Conservation (phyloP, 2,888 invertebrate species). For the Halocaridina rubra region DNA sequence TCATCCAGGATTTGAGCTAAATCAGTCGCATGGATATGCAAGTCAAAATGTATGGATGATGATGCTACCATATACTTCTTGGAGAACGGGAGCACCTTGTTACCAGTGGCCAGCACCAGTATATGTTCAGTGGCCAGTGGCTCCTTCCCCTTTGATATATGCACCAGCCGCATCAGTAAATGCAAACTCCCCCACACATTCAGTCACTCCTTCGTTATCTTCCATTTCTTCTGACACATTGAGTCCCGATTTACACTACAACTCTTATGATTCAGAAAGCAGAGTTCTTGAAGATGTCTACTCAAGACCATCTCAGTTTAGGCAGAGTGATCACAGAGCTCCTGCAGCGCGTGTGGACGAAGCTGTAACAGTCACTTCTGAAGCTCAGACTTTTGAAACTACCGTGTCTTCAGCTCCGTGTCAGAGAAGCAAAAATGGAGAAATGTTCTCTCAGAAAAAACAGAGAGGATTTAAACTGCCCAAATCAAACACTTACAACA, state of each 20-base stretch:
- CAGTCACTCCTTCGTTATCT: neutral
- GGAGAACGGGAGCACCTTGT: conserved; percentile 6
- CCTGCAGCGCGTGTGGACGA: too few species aligned
- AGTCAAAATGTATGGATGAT: conserved; percentile 12
- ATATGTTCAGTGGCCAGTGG: conserved; percentile 32
- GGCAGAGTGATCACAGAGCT: too few species aligned
- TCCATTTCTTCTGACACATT: too few species aligned
- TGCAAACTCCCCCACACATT: neutral
- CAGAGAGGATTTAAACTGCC: neutral
- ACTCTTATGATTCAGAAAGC: too few species aligned
- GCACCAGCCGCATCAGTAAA: neutral
- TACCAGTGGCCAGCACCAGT: conserved; percentile 33
- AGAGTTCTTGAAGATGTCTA: too few species aligned
- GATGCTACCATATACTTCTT: conserved; percentile 28
- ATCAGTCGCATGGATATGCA: conserved; percentile 22
- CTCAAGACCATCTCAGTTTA: too few species aligned
- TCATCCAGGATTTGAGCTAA: conserved; percentile 3
- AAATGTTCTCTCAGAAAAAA: neutral
- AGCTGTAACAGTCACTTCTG: too few species aligned
- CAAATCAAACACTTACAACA: neutral
- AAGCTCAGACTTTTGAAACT: too few species aligned
- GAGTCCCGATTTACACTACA: too few species aligned
- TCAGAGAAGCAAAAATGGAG: too few species aligned
- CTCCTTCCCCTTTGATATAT: neutral
- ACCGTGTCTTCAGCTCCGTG: too few species aligned